phyloP scores from a whole-genome alignment of 2,888 invertebrate species.

The Odontocolon sp. region DNA sequence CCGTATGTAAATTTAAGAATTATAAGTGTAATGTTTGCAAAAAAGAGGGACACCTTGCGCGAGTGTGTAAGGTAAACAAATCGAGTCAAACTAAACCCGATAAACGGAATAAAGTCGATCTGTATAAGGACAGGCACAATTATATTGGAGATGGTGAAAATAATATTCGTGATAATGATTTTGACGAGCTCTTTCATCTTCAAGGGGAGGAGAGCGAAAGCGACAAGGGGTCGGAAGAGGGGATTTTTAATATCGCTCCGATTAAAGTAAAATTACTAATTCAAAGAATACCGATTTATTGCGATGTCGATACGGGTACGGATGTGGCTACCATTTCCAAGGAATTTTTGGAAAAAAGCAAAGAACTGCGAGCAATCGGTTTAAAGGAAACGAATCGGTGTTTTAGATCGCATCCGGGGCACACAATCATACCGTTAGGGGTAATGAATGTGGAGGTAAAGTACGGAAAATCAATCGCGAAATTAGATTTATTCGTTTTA shows the following conservation, averaged over 20 bases:
- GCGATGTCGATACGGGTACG: not conserved
- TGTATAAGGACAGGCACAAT: constrained; percentile 19
- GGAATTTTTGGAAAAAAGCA: not conserved
- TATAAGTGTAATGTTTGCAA: constrained; percentile 40
- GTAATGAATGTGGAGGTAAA: constrained; percentile 39
- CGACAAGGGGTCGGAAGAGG: not conserved
- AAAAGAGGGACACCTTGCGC: constrained; percentile 25
- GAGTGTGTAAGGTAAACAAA: constrained; percentile 26
- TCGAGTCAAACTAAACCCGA: not conserved
- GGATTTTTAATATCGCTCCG: not conserved
- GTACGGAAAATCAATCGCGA: not conserved
- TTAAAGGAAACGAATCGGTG: not conserved
- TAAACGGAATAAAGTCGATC: constrained; percentile 6
- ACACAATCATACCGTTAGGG: constrained; percentile 9
- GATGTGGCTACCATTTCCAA: constrained; percentile 24
- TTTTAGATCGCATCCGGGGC: constrained; percentile 21
- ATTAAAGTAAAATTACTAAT: not conserved
- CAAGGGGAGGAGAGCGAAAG: not conserved
- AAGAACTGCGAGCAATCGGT: not conserved
- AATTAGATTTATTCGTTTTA: constrained; percentile 16
- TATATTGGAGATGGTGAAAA: constrained; percentile 4
- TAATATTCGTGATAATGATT: not conserved
- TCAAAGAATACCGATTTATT: not conserved
- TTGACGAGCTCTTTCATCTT: constrained; percentile 25
- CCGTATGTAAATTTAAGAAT: constrained; percentile 25